These are phyloP conservation scores for Apodemia mormo DNA, from an alignment of 2,888 invertebrate genomes.

Conservation along the genomic window DNA sequence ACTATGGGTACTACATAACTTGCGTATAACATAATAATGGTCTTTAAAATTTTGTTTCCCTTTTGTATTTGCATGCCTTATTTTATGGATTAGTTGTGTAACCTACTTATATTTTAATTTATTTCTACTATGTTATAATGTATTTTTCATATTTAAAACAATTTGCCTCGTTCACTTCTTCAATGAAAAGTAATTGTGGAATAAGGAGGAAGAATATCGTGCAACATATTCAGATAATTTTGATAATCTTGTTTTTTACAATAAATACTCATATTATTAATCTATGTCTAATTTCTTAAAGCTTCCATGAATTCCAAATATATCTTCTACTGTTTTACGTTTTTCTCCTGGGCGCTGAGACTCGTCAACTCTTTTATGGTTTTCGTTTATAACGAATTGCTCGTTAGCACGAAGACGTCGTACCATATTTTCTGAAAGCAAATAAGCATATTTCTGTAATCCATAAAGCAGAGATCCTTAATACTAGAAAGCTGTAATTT, in stretches of 20 bases:
- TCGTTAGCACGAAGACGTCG: conserved; percentile 60
- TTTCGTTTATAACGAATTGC: conserved; percentile 74
- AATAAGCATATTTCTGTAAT: background rate
- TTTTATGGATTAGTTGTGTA: too few relatives aligned
- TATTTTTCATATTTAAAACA: too few relatives aligned
- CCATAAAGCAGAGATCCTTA: too few relatives aligned
- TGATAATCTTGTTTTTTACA: background rate
- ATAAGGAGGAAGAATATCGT: background rate
- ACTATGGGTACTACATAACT: too few relatives aligned
- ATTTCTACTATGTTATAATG: too few relatives aligned
- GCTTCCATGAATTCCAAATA: conserved; percentile 86
- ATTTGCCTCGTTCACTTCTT: too few relatives aligned
- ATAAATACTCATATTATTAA: conserved; percentile 47
- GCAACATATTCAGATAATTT: background rate
- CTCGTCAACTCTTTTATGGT: conserved; percentile 81
- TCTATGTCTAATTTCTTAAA: conserved; percentile 88
- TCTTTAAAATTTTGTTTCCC: too few relatives aligned
- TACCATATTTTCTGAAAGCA: conserved; percentile 33
- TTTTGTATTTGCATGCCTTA: too few relatives aligned
- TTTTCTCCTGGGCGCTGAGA: conserved; percentile 80
- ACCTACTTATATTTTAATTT: too few relatives aligned
- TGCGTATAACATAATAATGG: too few relatives aligned
- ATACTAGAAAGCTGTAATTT: too few relatives aligned
- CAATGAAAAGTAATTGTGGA: too few relatives aligned
- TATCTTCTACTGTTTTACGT: conserved; percentile 78